phyloP scores from a whole-genome alignment of 30 jellyfish, hydroid and myxozoan genomes.

The Clytia hemisphaerica region DNA sequence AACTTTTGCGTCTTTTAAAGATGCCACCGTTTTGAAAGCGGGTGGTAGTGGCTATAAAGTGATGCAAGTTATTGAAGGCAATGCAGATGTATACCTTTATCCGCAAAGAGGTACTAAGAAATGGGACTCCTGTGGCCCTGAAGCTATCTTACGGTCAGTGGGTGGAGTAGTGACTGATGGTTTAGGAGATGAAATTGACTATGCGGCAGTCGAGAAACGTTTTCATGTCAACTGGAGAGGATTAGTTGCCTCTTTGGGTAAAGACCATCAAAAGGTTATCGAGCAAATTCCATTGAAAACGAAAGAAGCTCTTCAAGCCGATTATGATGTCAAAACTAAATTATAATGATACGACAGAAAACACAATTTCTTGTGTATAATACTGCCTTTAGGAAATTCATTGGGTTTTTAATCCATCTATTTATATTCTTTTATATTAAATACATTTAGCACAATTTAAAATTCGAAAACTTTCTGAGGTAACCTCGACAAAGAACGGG shows the following conservation, averaged over 20 bases:
- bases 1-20: slow-evolving; percentile 65
- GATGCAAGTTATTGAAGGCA: slow-evolving; percentile 78
- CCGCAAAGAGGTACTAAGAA: slow-evolving; percentile 93
- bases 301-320: too few relatives aligned
- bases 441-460: too few relatives aligned
- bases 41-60: slow-evolving; percentile 94
- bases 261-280: too few relatives aligned
- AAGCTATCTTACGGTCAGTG: slow-evolving; percentile 67
- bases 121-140: slow-evolving; percentile 99
- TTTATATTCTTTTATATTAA: too few relatives aligned
- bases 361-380: too few relatives aligned
- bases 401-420: too few relatives aligned
- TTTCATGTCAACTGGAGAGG: slow-evolving; percentile 62
- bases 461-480: too few relatives aligned
- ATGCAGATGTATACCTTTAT: slow-evolving; percentile 91
- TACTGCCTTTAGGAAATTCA: too few relatives aligned
- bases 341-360: too few relatives aligned
- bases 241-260: slow-evolving; percentile 69
- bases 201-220: slow-evolving; percentile 22
- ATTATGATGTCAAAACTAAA: too few relatives aligned
- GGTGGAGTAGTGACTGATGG: slow-evolving; percentile 92
- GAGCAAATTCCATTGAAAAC: too few relatives aligned
- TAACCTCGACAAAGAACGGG: too few relatives aligned
- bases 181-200: slow-evolving; percentile 54
- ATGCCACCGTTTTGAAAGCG: slow-evolving; percentile 64